Conservation (phyloP, 2,113 vertebrate genomes). For the Epinephelus lanceolatus region DNA sequence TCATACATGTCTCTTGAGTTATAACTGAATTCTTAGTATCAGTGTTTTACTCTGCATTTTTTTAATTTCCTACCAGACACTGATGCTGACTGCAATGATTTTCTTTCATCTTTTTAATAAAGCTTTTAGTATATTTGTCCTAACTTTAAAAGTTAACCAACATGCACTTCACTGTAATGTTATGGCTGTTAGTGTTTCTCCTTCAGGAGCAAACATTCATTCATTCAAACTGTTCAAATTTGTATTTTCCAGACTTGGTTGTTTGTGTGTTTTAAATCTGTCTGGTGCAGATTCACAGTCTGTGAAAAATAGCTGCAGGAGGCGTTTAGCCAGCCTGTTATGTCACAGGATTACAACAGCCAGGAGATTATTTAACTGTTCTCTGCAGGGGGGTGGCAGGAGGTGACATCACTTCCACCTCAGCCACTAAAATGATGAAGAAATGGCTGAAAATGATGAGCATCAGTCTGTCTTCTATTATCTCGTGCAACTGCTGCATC, state of each 20-base stretch:
- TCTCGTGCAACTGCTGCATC: neutral
- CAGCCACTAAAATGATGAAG: neutral
- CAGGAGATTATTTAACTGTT: constrained; percentile 69
- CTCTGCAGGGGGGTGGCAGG: neutral
- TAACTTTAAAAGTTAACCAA: too few species aligned
- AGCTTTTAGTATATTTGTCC: too few species aligned
- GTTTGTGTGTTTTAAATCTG: constrained; percentile 14
- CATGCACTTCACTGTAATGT: neutral
- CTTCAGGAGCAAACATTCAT: neutral
- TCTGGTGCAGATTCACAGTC: constrained; percentile 34
- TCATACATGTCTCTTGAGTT: too few species aligned
- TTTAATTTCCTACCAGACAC: too few species aligned
- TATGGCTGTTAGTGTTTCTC: neutral
- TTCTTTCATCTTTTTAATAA: too few species aligned
- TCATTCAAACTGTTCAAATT: neutral
- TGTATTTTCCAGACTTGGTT: neutral
- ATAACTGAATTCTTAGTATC: too few species aligned
- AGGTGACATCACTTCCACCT: constrained; percentile 3
- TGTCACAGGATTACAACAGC: constrained; percentile 71
- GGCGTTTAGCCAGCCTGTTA: constrained; percentile 56
- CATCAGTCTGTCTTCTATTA: neutral
- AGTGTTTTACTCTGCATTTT: too few species aligned
- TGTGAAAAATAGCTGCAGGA: constrained; percentile 53
- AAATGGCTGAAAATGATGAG: neutral
- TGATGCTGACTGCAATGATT: too few species aligned